These are phyloP conservation scores for Brachyopa scutellaris DNA, from an alignment of 2,888 invertebrate genomes.

Conservation along the genomic window DNA sequence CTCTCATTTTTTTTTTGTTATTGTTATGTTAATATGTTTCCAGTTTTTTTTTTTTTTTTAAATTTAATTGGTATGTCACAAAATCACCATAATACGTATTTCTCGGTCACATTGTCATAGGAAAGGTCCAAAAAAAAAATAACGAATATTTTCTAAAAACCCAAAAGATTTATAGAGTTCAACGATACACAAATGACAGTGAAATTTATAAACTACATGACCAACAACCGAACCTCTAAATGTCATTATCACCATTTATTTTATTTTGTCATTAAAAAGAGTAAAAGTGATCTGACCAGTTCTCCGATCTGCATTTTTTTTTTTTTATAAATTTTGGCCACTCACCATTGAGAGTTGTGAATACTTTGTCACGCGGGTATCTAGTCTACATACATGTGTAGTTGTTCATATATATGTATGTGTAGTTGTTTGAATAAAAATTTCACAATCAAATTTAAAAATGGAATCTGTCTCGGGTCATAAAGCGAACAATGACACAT, in stretches of 20 bases:
- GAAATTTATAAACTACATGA: slow-evolving; percentile 38
- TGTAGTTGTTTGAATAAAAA: slow-evolving; percentile 9
- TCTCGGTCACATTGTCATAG: slow-evolving; percentile 45
- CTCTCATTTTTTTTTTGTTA: background rate
- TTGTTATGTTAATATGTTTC: slow-evolving; percentile 9
- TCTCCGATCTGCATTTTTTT: background rate
- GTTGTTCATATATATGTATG: background rate
- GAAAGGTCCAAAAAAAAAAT: slow-evolving; percentile 8
- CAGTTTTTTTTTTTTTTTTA: slow-evolving; percentile 22
- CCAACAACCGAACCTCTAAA: slow-evolving; percentile 38
- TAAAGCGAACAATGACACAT: slow-evolving; percentile 21
- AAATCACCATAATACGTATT: slow-evolving; percentile 38
- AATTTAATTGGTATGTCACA: slow-evolving; percentile 37
- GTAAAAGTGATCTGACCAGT: slow-evolving; percentile 58
- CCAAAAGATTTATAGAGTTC: slow-evolving; percentile 27
- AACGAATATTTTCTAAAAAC: slow-evolving; percentile 7
- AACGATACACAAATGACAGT: slow-evolving; percentile 58
- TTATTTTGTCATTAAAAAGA: slow-evolving; percentile 49
- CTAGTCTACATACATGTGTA: background rate
- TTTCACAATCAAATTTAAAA: slow-evolving; percentile 13
- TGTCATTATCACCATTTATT: slow-evolving; percentile 64
- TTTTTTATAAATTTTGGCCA: slow-evolving; percentile 37
- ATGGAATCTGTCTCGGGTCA: background rate
- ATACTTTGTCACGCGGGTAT: background rate
- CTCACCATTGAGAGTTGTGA: slow-evolving; percentile 2